Evolutionary conservation across 2,797 vertebrate genomes (phyloP), one percentile per base, ranked within the genome.

Genomic region (Syncerus caffer): DNA sequence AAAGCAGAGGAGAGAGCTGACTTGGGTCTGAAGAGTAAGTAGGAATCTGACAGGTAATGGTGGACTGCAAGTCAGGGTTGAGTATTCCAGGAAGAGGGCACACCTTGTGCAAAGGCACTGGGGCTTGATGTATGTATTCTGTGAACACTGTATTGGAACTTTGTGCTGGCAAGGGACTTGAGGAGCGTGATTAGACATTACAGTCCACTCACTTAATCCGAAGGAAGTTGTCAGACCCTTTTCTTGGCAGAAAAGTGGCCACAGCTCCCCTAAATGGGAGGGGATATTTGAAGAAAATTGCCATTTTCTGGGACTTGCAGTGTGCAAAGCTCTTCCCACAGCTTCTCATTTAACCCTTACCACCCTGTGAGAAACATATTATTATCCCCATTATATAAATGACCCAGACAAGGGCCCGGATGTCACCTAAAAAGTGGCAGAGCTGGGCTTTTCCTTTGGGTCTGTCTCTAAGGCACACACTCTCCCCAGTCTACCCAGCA

Each of bases 221-320:
- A 78, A 83, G 50, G 47, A 78, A 82, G 45, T 2, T 31, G 3
- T 10, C 4, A 55, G 21, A 23, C 25, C 45, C 55, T 57, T 64
- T 45, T 8, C 17, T 14, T 15, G 19, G 83, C 15, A 82, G 57
- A 25, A 23, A 57, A 67, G 50, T 80, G 11, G 7, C 53, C 10
- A 25, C 4, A 3, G 0, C 13, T 25, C 34, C 8, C 8, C 3
- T 29, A 15, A 47, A 17, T 0, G 10, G 2, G 27, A 31, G 11
- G 34, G 4, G 8, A 13, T 14, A 5, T 29, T 42, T 23, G 42
- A 80, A 83, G 79, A 60, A 71, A 78, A 89, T 19, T 50, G 31
- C 7, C 2, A 0, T 42, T 6, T 62, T 50, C 51, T 86, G 23
- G 2, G 14, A 51, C 38, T 57, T 23, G 42, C 10, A 6, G 7